Base-by-base conservation (phyloP, 2,113 vertebrate genomes). In the Phrynocephalus versicolor region DNA sequence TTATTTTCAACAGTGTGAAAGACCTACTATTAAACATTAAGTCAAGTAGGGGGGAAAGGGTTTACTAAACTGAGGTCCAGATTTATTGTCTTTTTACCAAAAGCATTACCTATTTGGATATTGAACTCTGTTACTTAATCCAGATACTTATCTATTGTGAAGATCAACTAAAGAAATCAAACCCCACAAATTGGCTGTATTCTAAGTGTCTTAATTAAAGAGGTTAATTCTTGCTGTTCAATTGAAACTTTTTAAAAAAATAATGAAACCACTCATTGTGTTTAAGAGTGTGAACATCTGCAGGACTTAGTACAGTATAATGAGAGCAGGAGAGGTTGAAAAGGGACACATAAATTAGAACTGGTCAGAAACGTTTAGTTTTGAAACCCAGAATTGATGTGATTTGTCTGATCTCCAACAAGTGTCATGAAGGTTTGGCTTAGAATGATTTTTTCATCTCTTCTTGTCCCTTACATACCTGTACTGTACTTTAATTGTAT, bases 1-100 rank as follows among this genome's bases (percentile, higher is more conserved):
- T 72, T 12, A 51, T 37, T 58, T 83, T 86, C 25, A 35, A 23
- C 0, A 0, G 71, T 33, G 1, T 45, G 77, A 0, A 0, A 72
- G 45, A 13, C 14, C 62, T 65, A 65, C 27, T 41, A 33, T 16
- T 35, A 19, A 1, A 15, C 79, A 74, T 35, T 58, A 82, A 85
- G 30, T 16, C 57, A 64, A n/a, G 12, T 3, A n/a, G 8, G 0
- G 57, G 64, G 1, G 41, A 71, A 64, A 23, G 65, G 18, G 75
- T 71, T 62, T 79, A 62, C 21, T 62, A 19, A 30, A 41, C 35
- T 74, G 51, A 12, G 51, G 1, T 3, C 58, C 35, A 71, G n/a
- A 5, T 60, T 88, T n/a, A 73, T 8, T 35, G 73, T 10, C 6
- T 74, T 89, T 62, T 35, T 81, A 35, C 77, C 69, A 88, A 51